Base-by-base conservation (phyloP, 2,797 vertebrate genomes). In the Phataginus tricuspis region DNA sequence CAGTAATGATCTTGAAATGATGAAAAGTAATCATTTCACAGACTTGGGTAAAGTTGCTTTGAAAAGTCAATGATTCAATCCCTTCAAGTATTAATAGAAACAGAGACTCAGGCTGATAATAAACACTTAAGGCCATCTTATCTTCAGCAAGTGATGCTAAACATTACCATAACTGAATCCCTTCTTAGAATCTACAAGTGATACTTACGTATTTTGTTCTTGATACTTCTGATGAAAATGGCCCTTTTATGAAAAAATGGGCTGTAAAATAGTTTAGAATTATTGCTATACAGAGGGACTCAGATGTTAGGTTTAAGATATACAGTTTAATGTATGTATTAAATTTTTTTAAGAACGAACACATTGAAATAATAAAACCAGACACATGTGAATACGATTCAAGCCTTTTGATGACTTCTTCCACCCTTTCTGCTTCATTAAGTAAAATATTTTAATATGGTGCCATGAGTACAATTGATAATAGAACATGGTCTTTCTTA, bases 181-280 rank as follows among this genome's bases (percentile, higher is more conserved):
- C 83, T 94, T 84, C 89, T 82, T 68, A 42, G 80, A 83, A 39
- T 80, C 69, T 29, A 63, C 64, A 87, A 97, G 96, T 91, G 90
- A 91, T 13, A 90, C 88, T 86, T 89, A 53, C 0, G 5, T 49
- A 86, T 91, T 93, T 91, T 78, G 45, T 86, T 95, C 92, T 95
- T 94, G 69, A 90, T n/a, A 84, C 79, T 95, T 90, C 29, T 94
- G 86, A 93, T 96, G 69, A 97, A 94, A 97, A 97, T 80, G 89
- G 96, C 82, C n/a, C 92, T 94, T 88, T 96, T 94, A 69, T 63
- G 55, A 95, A 78, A 97, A 74, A 96, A 77, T 0, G 10, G 23
- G 13, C 69, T 83, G 2, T 61, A 72, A 95, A 90, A 95, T 63
- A 61, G 29, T 74, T 85, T 45, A 89, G 63, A 68, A 31, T 61